Percentiles rank a stretch among this genome's conserved stretches.
Conservation (phyloP, 2,113 vertebrate genomes). For the Sialia sialis region DNA sequence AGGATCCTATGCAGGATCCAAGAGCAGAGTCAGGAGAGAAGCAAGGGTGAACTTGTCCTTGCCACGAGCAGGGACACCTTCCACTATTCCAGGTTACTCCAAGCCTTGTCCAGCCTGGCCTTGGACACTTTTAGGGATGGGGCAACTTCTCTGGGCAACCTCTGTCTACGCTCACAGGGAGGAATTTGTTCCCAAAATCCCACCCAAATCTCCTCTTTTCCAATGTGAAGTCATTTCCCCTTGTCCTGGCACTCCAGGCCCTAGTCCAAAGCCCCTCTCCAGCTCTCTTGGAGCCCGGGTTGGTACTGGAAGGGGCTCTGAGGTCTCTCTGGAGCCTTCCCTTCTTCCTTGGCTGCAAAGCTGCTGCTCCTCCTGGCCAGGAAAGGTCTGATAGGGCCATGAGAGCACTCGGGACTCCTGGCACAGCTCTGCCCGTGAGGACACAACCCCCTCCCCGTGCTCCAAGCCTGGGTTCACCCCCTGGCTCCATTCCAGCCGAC, state of each 20-base stretch:
- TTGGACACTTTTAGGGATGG: background rate
- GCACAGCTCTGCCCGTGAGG: background rate
- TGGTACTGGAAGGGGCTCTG: background rate
- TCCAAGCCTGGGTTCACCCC: background rate
- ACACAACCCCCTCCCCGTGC: background rate
- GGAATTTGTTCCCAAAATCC: background rate
- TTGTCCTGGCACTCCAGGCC: background rate
- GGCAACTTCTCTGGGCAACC: background rate
- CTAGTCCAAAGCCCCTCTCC: background rate
- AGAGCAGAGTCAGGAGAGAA: background rate
- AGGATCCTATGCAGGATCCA: conserved; percentile 4
- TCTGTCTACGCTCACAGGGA: background rate
- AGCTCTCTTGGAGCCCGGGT: background rate
- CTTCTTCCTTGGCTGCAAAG: background rate
- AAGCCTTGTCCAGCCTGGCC: background rate
- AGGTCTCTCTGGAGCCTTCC: background rate
- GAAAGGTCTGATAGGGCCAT: fast-evolving
- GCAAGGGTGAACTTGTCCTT: fast-evolving
- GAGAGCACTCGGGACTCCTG: background rate
- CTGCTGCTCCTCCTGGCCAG: background rate
- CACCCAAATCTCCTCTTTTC: background rate
- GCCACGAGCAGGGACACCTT: background rate
- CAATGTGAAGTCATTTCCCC: background rate
- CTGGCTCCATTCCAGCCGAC: background rate
- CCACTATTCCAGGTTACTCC: background rate